phyloP scores from a whole-genome alignment of 2,888 invertebrate species.

The Drosophila paramelanica region DNA sequence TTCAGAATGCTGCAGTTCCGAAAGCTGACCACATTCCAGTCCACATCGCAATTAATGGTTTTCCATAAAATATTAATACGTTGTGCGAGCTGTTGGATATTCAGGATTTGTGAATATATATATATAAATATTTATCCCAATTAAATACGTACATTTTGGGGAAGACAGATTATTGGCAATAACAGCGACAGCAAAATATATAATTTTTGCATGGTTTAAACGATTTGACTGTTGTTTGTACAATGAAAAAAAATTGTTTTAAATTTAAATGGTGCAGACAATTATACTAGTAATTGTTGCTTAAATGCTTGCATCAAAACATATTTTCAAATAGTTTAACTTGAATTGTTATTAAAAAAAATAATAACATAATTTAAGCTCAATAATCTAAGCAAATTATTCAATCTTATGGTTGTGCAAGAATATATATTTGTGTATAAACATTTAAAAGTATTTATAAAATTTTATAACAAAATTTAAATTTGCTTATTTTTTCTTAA shows the following conservation, averaged over 20 bases:
- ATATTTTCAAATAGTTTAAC: not conserved
- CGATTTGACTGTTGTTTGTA: not conserved
- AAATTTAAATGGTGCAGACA: not conserved
- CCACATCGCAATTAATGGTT: constrained; percentile 25
- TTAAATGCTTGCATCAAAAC: constrained; percentile 1
- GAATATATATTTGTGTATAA: too few relatives aligned
- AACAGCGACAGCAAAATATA: not conserved
- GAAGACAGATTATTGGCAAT: not conserved
- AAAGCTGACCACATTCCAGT: constrained; percentile 16
- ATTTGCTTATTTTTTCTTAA: too few relatives aligned
- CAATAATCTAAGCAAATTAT: not conserved
- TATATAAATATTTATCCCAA: not conserved
- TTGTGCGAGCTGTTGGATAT: not conserved
- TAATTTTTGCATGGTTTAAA: constrained; percentile 2
- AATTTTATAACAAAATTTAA: too few relatives aligned
- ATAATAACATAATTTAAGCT: not conserved
- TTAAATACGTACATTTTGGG: constrained; percentile 8
- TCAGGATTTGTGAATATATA: not conserved
- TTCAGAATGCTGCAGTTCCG: constrained; percentile 38
- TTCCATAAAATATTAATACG: constrained; percentile 42
- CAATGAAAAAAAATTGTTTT: constrained; percentile 7
- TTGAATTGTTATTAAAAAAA: not conserved
- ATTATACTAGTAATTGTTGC: constrained; percentile 2
- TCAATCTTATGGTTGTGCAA: not conserved
- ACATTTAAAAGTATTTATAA: too few relatives aligned